Percentiles rank a stretch among this genome's conserved stretches.
phyloP scores from a whole-genome alignment of 2,888 invertebrate species.

The Autographa pulchrina region DNA sequence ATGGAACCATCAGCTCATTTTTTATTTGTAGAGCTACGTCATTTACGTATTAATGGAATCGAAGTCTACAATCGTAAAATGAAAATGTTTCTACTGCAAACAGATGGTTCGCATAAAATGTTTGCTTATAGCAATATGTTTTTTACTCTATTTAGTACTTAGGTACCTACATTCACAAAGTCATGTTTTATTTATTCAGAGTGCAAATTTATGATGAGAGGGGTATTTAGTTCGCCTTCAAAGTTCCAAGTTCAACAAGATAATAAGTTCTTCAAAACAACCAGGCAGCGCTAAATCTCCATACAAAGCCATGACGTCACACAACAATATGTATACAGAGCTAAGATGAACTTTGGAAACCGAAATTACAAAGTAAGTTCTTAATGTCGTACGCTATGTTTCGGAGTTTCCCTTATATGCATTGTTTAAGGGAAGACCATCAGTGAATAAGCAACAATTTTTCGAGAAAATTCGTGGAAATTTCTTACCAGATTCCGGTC shows the following conservation, averaged over 20 bases:
- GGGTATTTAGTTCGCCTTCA: neutral
- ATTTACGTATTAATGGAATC: neutral
- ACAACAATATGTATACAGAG: neutral
- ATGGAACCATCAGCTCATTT: neutral
- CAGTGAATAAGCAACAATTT: neutral
- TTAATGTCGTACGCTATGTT: neutral
- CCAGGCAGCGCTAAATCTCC: neutral
- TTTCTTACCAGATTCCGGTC: no score
- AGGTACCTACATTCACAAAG: neutral
- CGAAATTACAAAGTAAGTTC: conserved; percentile 2
- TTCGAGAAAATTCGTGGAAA: no score
- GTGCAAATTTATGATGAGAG: neutral
- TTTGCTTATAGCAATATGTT: neutral
- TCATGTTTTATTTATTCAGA: neutral
- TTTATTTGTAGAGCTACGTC: neutral
- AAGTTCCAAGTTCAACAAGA: conserved; percentile 4
- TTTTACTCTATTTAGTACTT: neutral
- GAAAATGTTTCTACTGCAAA: neutral
- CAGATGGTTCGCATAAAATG: conserved; percentile 2
- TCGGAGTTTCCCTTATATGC: no score
- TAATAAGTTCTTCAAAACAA: neutral
- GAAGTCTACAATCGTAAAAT: neutral
- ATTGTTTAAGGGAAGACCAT: neutral
- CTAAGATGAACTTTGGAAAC: neutral
- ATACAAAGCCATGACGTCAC: neutral